These are phyloP conservation scores for rabbit (Oryctolagus cuniculus) DNA, from an alignment of 2,113 vertebrate genomes.

Conservation along the genomic window DNA sequence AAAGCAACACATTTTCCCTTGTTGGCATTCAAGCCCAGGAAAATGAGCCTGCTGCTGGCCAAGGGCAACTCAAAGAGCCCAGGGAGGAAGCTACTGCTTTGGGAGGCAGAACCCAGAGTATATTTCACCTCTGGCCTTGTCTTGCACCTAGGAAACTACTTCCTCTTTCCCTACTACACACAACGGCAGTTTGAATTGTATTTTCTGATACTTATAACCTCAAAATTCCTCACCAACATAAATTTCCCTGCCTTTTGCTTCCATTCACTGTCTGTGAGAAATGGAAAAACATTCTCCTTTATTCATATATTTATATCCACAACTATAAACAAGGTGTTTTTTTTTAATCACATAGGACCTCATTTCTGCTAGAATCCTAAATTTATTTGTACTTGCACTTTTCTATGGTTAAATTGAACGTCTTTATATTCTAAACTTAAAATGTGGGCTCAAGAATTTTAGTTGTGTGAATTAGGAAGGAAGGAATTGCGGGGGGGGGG, in stretches of 20 bases:
- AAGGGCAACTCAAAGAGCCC: background rate
- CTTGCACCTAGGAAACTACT: background rate
- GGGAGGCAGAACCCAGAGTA: background rate
- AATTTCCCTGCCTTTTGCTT: background rate
- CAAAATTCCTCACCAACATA: background rate
- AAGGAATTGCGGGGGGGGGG: background rate
- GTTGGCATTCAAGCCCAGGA: background rate
- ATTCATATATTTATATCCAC: background rate
- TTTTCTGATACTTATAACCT: background rate
- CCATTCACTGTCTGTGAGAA: background rate
- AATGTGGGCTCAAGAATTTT: conserved; percentile 25
- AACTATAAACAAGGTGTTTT: background rate
- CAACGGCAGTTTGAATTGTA: background rate
- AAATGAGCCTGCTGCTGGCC: background rate
- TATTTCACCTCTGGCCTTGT: background rate
- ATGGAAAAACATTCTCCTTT: background rate
- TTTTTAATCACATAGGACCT: background rate
- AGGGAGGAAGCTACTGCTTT: too few relatives aligned
- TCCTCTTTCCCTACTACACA: background rate
- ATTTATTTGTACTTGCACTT: background rate
- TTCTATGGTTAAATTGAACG: background rate
- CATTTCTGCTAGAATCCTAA: conserved; percentile 11
- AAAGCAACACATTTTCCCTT: background rate
- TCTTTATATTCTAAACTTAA: conserved; percentile 23
- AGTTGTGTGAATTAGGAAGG: background rate